Base-by-base conservation (phyloP, 2,113 vertebrate genomes). In the Eonycteris spelaea region DNA sequence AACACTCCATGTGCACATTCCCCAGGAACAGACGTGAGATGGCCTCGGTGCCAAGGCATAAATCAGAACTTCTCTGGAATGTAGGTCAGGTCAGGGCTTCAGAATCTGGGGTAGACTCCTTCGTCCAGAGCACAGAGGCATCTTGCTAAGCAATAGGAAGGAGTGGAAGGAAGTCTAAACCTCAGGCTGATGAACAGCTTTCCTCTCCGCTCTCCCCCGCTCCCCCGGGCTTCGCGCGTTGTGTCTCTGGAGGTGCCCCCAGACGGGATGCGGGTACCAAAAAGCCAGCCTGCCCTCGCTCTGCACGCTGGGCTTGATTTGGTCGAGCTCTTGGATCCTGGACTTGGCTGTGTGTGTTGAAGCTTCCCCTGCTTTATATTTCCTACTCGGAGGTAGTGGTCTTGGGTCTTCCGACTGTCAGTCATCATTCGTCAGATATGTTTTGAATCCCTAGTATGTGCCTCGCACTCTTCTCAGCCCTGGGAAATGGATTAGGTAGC, bases 1-100 rank as follows among this genome's bases (percentile, higher is more conserved):
- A 43, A n/a, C 11, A 2, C 13, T 1, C 38, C 30, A 1, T 4
- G 1, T 7, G 7, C 14, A 35, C 30, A 0, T 6, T 9, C 40
- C 33, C 57, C 11, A 6, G 24, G 61, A 74, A 30, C 61, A 70
- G 84, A 28, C 0, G 0, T 53, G n/a, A 8, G 7, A 3, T 8
- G 0, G 28, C 43, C 85, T 55, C 19, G 0, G 15, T 22, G 57
- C 43, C n/a, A 33, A 3, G 51, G 40, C 70, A 21, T 28, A 68
- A 38, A 15, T 48, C n/a, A 75, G 22, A 87, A 10, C 33, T 53
- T 57, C 11, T 7, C 73, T 45, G 70, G 78, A 40, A 28, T 38
- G 10, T 28, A 28, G 53, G 28, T 70, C 59, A 4, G 14, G 59
- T 70, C 33, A 26, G n/a, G 18, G 2, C 22, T 40, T 67, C 77